Base-by-base conservation (phyloP, 2,888 invertebrate species). In the Protodeltote pygarga region DNA sequence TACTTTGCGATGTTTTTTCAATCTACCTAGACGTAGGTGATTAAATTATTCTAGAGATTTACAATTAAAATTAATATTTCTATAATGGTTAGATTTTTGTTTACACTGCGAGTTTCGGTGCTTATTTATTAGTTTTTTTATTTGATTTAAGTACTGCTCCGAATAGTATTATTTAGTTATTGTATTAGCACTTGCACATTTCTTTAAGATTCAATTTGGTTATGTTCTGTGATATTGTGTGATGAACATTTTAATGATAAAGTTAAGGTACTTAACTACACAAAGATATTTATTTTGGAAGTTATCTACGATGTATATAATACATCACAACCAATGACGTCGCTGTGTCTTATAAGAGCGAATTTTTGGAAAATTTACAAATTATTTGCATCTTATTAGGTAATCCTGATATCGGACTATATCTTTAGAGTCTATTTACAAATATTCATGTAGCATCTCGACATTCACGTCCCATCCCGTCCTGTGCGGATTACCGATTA, bases 181-280 rank as follows among this genome's bases (percentile, higher is more conserved):
- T 25, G 39, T 46, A 14, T 42, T 50, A 58, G 48, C 53, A 64
- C 48, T 20, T 32, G 38, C 53, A 31, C 65, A 24, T 13, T 29
- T 5, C 3, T 10, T 29, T 25, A 46, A 48, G 23, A 35, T 60
- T 31, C 23, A 44, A 44, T 50, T 52, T 32, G 34, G 20, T 68
- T 60, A 42, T 46, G 47, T 61, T 48, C 50, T 66, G 66, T 66
- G 70, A 66, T 66, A 70, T 39, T 28, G 37, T 65, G 58, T 61
- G 69, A 65, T 68, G 37, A 45, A 46, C 41, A 24, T 41, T 49
- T 13, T 49, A 39, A 34, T 49, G 27, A 23, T 35, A 15, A 10
- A 21, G 48, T 63, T 42, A 50, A 20, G 64, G 33, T 24, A 31
- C 23, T 38, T 41, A 39, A 39, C 39, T 64, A 52, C 21, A 34